Evolutionary conservation across 1,140 invertebrate species (phyloP), one percentile per base, ranked within the genome.

Genomic region (Brachionus paranguensis): DNA sequence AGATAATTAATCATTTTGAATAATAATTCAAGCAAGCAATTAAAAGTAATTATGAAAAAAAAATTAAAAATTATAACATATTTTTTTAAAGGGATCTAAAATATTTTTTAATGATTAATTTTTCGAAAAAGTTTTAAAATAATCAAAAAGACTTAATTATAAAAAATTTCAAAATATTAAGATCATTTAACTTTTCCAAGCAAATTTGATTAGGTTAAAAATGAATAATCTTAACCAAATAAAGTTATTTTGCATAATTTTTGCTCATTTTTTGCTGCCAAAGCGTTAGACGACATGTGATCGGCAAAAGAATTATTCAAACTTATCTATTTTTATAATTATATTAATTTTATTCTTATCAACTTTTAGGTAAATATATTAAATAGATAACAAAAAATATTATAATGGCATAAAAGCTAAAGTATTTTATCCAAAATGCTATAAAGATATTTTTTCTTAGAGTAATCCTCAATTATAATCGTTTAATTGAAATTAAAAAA

Each of bases 341-440:
- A 72, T 43, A 72, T 43, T 72, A 6, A n/a, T 17, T 20, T 43
- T 17, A 37, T 72, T 43, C 68, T 72, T 72, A 72, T 72, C 68
- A 72, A 72, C 37, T 41, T 43, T 72, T 43, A 43, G 33, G 33
- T 68, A 68, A 37, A 37, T 68, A 68, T 72, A 72, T 72, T 72
- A 10, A 72, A 72, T 17, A 7, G 68, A 72, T 41, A 72, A 72
- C 12, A 33, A 68, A 45, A 29, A 43, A 41, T 37, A 72, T 43
- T 11, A 45, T 72, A 11, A 43, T 72, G 33, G 17, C 29, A 70
- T 11, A 33, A 68, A 37, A 37, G 10, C 33, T 41, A 41, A 43
- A 72, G 68, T 17, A 41, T 72, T 72, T 72, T 72, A 17, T 72
- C 43, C 14, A 33, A 68, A 43, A 72, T 72, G 68, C n/a, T 72